These are phyloP conservation scores for Drosophila ohnishii DNA, from an alignment of 1,140 invertebrate genomes.

Conservation along the genomic window DNA sequence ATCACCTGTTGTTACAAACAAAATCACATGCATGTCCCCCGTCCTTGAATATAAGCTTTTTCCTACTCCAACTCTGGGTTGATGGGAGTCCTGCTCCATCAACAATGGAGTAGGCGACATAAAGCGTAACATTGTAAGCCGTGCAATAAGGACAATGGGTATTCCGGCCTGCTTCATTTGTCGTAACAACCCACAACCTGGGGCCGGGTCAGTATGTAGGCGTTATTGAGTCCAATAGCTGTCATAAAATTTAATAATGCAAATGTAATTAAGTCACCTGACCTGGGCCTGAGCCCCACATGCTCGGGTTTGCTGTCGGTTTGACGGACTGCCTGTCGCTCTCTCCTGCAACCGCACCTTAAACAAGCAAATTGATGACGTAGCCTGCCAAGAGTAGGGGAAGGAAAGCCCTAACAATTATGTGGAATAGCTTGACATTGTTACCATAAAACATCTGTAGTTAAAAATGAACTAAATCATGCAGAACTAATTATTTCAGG, in stretches of 20 bases:
- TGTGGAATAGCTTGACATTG: conserved; percentile 1
- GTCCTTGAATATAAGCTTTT: neutral
- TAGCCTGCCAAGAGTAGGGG: neutral
- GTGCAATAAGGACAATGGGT: neutral
- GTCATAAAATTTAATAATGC: conserved; percentile 81
- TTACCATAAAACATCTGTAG: neutral
- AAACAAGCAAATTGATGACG: conserved; percentile 31
- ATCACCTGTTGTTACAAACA: conserved; percentile 24
- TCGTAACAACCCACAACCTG: conserved; percentile 15
- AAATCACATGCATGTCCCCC: neutral
- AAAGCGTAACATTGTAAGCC: conserved; percentile 5
- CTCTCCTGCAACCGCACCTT: conserved; percentile 28
- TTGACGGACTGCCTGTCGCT: neutral
- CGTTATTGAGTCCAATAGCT: conserved; percentile 61
- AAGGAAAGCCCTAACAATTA: conserved; percentile 4
- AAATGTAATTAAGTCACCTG: conserved; percentile 76
- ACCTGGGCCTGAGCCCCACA: conserved; percentile 18
- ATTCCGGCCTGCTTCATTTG: conserved; percentile 18
- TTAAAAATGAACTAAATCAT: neutral
- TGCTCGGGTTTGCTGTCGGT: neutral
- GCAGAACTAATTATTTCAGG: no score
- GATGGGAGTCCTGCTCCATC: no score
- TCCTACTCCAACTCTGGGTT: neutral
- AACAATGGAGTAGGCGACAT: conserved; percentile 7
- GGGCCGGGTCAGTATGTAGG: conserved; percentile 37